Evolutionary conservation across 2,888 invertebrate genomes (phyloP).

Genomic region (Parasteatoda lunata): DNA sequence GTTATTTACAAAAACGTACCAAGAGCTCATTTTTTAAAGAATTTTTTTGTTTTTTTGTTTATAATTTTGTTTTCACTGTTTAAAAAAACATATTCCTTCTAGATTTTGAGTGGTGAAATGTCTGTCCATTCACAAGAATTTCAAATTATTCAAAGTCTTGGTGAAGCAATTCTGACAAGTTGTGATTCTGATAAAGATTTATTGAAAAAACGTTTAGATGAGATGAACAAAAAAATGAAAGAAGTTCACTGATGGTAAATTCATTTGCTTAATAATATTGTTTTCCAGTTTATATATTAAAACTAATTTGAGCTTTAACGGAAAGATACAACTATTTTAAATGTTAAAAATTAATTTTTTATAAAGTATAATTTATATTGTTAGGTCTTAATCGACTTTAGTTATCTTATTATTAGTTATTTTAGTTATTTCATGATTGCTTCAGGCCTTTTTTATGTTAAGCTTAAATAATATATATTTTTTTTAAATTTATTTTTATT

Average conservation of each 20-base stretch:
- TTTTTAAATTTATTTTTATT: no score
- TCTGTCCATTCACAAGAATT: conserved; percentile 96
- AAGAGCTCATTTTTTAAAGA: background rate
- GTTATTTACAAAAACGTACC: no score
- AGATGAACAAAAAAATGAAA: conserved; percentile 93
- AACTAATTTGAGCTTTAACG: no score
- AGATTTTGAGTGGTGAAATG: conserved; percentile 89
- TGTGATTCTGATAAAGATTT: conserved; percentile 94
- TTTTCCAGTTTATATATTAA: background rate
- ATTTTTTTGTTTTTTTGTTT: background rate
- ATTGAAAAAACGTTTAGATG: conserved; percentile 86
- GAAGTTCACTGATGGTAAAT: conserved; percentile 79
- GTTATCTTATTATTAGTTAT: no score
- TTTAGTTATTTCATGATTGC: no score
- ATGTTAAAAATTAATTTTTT: no score
- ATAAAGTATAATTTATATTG: no score
- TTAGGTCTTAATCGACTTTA: no score
- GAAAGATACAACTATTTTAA: no score
- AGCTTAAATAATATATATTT: no score
- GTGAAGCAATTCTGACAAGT: conserved; percentile 89
- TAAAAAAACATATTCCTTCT: conserved; percentile 11
- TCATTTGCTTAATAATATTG: conserved; percentile 6
- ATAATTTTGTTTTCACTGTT: background rate
- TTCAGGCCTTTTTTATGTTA: no score
- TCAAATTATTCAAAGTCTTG: conserved; percentile 88